Conservation (phyloP, 2,113 vertebrate species). For the Phycodurus eques region DNA sequence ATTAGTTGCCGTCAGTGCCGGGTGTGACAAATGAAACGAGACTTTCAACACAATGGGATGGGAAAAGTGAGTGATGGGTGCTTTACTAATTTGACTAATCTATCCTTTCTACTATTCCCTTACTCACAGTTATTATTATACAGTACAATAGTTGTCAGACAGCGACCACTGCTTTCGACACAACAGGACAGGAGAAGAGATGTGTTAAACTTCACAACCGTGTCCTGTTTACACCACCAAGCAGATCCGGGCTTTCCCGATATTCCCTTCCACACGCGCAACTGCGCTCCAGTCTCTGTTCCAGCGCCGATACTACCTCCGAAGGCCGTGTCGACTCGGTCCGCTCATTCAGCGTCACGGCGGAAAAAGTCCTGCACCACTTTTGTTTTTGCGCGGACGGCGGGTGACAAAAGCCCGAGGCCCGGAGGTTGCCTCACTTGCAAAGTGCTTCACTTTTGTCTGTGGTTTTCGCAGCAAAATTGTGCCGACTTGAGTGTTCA, state of each 20-base stretch:
- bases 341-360: slow-evolving; percentile 5
- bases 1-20: no score
- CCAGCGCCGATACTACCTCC: background rate
- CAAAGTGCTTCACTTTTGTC: slow-evolving; percentile 74
- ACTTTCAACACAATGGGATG: slow-evolving; percentile 52
- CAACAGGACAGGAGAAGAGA: no score
- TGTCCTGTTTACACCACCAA: no score
- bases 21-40: no score
- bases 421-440: slow-evolving; percentile 74
- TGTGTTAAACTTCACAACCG: background rate
- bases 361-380: background rate
- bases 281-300: no score
- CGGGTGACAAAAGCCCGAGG: slow-evolving; percentile 61
- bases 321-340: no score
- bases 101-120: slow-evolving; percentile 32
- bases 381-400: background rate
- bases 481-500: slow-evolving; percentile 78
- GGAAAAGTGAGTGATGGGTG: no score
- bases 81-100: no score
- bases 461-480: slow-evolving; percentile 73
- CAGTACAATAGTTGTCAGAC: no score
- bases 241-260: no score
- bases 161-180: no score
- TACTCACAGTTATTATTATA: background rate
- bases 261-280: no score